Evolutionary conservation across 1,140 invertebrate genomes (phyloP), one percentile per base, ranked within the genome.

Genomic region (Drosophila oshimai): DNA sequence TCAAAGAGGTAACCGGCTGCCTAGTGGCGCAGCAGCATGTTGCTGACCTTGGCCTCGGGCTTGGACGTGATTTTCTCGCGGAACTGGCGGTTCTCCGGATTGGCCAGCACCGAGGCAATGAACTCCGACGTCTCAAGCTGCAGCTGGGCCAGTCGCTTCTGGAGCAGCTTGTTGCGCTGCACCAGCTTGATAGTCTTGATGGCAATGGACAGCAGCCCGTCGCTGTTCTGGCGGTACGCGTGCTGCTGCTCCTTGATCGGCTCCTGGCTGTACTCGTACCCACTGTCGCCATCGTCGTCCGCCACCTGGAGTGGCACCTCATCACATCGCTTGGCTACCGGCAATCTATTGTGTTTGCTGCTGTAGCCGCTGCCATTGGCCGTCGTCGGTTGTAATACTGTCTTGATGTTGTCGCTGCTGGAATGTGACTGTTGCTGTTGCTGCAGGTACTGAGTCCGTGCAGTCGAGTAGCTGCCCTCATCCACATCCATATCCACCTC

Each of bases 121-220:
- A 90, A 90, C 58, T 86, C 70, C 5, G 78, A 86, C 2, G 89
- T 90, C 57, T 90, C 89, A 31, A 83, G 31, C 47, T 90, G 89
- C 45, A 90, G 36, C 24, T 90, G 74, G 0, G 77, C 53, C 29
- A 90, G 26, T 24, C 89, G 84, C 44, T 76, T 69, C 29, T 90
- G 89, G 28, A 90, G 46, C 42, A 90, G 28, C 44, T 83, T 84
- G 39, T 90, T 90, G n/a, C 89, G 86, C 44, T 90, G 86, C 70
- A 90, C 83, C 55, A 90, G 49, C 28, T 89, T 89, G 18, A 90
- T 77, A 2, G 89, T 90, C 45, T 90, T 88, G 2, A 90, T 69
- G 28, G 89, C 89, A 13, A 90, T 89, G 4, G 84, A 84, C 6
- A 90, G 46, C 12, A 90, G 50, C 1, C 79, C 83, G 29, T 87